Evolutionary conservation across 2,797 vertebrate species (phyloP).

Genomic region (Trachurus trachurus): DNA sequence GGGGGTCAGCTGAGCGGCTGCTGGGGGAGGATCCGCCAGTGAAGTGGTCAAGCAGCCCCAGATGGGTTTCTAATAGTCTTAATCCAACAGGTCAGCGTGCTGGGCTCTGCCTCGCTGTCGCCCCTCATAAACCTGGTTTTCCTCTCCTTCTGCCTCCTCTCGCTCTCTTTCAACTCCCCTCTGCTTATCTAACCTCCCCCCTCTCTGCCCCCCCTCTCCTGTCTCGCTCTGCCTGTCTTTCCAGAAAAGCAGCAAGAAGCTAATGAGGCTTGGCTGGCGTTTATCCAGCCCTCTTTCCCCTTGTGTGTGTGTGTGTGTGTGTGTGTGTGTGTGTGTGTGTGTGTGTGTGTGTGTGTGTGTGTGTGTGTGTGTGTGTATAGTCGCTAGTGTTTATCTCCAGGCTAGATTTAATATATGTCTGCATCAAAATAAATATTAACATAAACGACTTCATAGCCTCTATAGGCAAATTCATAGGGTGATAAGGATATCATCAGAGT

Average conservation of each 20-base stretch:
- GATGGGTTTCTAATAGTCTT: constrained; percentile 85
- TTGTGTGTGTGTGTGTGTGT: constrained; percentile 44
- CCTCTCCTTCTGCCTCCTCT: constrained; percentile 69
- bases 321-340: constrained; percentile 28
- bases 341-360: constrained; percentile 42
- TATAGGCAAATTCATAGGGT: constrained; percentile 8
- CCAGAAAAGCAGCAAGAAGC: constrained; percentile 81
- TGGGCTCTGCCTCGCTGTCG: constrained; percentile 56
- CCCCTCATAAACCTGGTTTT: constrained; percentile 66
- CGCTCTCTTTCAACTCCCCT: constrained; percentile 74
- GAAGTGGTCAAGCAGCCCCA: constrained; percentile 84
- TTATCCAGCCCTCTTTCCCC: constrained; percentile 80
- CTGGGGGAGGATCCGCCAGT: constrained; percentile 76
- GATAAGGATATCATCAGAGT: constrained; percentile 14
- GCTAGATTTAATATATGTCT: constrained; percentile 53
- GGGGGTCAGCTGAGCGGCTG: constrained; percentile 77
- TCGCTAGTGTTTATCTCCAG: constrained; percentile 33
- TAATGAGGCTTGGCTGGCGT: constrained; percentile 85
- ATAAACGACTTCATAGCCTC: constrained; percentile 20
- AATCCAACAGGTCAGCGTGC: constrained; percentile 82
- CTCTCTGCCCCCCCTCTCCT: constrained; percentile 36
- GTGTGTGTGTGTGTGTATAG: constrained; percentile 22
- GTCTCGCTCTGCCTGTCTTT: constrained; percentile 76
- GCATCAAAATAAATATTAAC: constrained; percentile 54
- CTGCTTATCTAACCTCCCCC: constrained; percentile 78